phyloP scores from a whole-genome alignment of 2,888 invertebrate genomes.

The Odontocolon sp. region DNA sequence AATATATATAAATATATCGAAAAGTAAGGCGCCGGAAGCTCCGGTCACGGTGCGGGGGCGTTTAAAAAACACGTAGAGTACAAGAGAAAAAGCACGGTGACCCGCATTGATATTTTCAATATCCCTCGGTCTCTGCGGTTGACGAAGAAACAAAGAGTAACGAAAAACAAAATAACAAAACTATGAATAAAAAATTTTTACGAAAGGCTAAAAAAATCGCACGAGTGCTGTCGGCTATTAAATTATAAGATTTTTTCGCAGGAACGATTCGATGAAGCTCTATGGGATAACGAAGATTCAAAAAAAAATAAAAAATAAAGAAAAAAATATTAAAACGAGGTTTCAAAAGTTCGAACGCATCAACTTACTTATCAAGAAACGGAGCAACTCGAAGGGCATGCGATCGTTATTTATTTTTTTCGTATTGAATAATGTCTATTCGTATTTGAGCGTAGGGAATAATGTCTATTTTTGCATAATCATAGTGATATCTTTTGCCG shows the following conservation, averaged over 20 bases:
- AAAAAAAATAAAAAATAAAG: not conserved
- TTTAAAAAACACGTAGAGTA: constrained; percentile 3
- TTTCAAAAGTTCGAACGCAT: not conserved
- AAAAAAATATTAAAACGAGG: not conserved
- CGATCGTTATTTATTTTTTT: constrained; percentile 34
- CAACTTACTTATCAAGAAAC: not conserved
- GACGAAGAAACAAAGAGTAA: constrained; percentile 4
- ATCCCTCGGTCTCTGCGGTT: not conserved
- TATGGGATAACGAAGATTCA: not conserved
- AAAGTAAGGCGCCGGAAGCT: constrained; percentile 37
- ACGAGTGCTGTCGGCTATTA: constrained; percentile 35
- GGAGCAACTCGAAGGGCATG: not conserved
- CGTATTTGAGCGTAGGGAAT: constrained; percentile 44
- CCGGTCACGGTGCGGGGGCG: constrained; percentile 63
- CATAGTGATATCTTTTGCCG: constrained; percentile 81
- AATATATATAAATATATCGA: not conserved
- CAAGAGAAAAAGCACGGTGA: constrained; percentile 4
- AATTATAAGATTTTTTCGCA: constrained; percentile 16
- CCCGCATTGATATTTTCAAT: constrained; percentile 61
- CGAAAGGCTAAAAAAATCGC: constrained; percentile 55
- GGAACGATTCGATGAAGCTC: not conserved
- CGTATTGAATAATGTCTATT: constrained; percentile 17
- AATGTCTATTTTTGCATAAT: constrained; percentile 82
- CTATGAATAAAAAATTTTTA: constrained; percentile 60
- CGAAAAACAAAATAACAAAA: constrained; percentile 47